phyloP scores from a whole-genome alignment of 1,140 invertebrate species.

The Drosophila willistoni region DNA sequence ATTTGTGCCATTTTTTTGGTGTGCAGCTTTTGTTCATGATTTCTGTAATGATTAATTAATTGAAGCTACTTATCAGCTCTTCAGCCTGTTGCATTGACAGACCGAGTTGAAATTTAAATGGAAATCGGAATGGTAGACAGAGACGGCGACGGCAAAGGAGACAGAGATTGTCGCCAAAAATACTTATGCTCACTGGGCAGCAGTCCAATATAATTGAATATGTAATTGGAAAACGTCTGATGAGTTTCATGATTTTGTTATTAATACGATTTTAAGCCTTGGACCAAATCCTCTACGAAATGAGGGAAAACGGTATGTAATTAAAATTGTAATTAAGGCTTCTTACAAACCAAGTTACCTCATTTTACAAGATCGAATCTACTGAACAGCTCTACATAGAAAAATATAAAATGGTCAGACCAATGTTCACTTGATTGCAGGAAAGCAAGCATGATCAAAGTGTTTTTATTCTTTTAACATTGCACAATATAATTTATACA shows the following conservation, averaged over 20 bases:
- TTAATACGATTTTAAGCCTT: constrained; percentile 59
- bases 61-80: constrained; percentile 42
- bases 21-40: constrained; percentile 45
- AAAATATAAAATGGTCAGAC: background rate
- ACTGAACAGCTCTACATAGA: background rate
- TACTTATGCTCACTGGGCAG: constrained; percentile 4
- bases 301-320: background rate
- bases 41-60: constrained; percentile 63
- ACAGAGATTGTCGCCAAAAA: constrained; percentile 21
- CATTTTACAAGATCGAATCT: background rate
- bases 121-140: background rate
- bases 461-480: too few species aligned
- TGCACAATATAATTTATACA: too few species aligned
- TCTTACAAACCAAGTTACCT: background rate
- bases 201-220: constrained; percentile 39
- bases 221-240: constrained; percentile 40
- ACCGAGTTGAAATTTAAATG: background rate
- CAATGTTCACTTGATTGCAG: background rate
- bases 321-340: background rate
- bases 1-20: constrained; percentile 55
- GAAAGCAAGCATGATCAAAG: background rate
- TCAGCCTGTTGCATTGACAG: constrained; percentile 22
- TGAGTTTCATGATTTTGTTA: constrained; percentile 34
- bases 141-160: constrained; percentile 4
- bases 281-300: background rate